phyloP scores from a whole-genome alignment of 2,888 invertebrate genomes.

The Acrobasis consociella region DNA sequence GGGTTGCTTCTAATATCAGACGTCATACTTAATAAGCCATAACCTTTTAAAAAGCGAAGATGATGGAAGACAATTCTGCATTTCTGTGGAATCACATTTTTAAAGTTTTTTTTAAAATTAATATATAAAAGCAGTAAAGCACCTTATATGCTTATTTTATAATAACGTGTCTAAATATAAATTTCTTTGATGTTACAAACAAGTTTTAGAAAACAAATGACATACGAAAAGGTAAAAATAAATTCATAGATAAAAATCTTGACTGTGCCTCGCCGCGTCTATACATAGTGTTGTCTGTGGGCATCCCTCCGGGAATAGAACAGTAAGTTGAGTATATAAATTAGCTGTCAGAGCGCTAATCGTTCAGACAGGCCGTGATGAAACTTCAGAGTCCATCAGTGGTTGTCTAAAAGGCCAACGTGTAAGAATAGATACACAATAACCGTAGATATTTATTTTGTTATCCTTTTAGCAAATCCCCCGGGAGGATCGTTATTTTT shows the following conservation, averaged over 20 bases:
- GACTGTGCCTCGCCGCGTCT: conserved; percentile 47
- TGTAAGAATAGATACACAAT: conserved; percentile 73
- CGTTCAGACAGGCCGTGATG: conserved; percentile 80
- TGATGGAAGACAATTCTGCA: too few relatives aligned
- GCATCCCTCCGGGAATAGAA: conserved; percentile 70
- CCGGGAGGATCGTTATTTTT: conserved; percentile 58
- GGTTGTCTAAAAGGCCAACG: conserved; percentile 71
- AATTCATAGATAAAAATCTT: conserved; percentile 11
- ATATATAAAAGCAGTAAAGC: too few relatives aligned
- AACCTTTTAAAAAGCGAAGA: too few relatives aligned
- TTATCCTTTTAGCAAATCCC: conserved; percentile 70
- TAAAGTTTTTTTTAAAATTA: too few relatives aligned
- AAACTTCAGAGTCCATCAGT: conserved; percentile 79
- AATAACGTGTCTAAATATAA: neutral
- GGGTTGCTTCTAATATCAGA: too few relatives aligned
- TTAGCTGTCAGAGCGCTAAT: conserved; percentile 81
- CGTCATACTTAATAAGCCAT: too few relatives aligned
- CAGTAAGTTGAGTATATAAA: conserved; percentile 81
- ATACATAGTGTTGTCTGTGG: conserved; percentile 47
- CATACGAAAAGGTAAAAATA: conserved; percentile 3
- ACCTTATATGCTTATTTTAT: neutral
- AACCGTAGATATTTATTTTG: conserved; percentile 64
- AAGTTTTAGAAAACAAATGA: neutral
- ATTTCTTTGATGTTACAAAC: neutral
- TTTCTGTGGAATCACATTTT: too few relatives aligned